A percentile compares a stretch with the other conserved stretches of the same genome.
Conservation (phyloP, 2,113 vertebrate species). For the Turnix velox region DNA sequence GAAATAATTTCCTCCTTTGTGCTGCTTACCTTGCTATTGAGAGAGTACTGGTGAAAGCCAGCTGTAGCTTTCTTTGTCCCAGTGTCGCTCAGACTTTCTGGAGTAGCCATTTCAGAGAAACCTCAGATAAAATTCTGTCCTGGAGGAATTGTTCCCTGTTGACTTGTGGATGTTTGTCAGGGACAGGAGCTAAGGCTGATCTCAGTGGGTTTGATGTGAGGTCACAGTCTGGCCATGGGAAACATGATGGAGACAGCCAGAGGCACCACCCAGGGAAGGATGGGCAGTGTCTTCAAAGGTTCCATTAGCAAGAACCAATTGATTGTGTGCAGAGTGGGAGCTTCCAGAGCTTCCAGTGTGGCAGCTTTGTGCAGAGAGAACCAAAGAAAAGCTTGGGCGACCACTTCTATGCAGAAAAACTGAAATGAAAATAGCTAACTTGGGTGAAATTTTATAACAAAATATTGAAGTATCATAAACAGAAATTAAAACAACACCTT, state of each 20-base stretch:
- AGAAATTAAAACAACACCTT: background rate
- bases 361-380: background rate
- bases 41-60: background rate
- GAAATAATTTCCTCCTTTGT: background rate
- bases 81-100: accelerated
- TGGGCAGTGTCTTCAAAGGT: background rate
- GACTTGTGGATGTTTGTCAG: background rate
- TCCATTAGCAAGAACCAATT: background rate
- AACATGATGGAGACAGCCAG: background rate
- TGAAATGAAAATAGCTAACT: background rate
- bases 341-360: background rate
- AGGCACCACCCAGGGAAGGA: background rate
- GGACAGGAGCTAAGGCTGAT: background rate
- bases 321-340: background rate
- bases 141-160: background rate
- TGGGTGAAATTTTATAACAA: background rate
- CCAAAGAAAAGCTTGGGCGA: background rate
- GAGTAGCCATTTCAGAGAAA: background rate
- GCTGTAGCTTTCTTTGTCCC: background rate
- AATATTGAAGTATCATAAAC: background rate
- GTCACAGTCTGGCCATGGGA: background rate
- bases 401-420: background rate
- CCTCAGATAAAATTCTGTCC: background rate
- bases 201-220: background rate
- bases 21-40: background rate